Percentiles rank a stretch among this genome's conserved stretches.
Conservation (phyloP, 2,797 vertebrate species). For the Intellagama lesueurii region DNA sequence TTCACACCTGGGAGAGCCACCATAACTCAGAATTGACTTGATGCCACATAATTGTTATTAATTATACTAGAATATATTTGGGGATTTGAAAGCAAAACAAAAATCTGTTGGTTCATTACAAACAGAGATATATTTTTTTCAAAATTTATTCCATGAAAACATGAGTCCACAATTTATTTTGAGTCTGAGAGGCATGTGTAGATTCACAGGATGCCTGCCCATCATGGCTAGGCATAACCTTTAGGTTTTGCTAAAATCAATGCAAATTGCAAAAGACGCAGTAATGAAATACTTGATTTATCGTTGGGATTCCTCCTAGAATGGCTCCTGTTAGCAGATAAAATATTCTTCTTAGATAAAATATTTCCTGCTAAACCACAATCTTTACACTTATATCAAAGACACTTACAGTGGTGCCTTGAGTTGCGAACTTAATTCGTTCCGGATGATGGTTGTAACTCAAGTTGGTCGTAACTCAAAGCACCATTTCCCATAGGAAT, state of each 20-base stretch:
- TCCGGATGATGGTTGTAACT: no score
- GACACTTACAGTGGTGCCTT: no score
- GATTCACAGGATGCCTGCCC: not conserved
- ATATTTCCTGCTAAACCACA: not conserved
- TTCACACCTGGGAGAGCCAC: no score
- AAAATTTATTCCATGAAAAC: constrained; percentile 16
- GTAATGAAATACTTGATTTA: not conserved
- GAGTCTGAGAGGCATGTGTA: constrained; percentile 17
- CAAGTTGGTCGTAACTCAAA: no score
- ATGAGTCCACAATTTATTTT: not conserved
- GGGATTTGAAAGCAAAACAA: constrained; percentile 37
- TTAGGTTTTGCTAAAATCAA: not conserved
- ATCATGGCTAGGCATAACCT: not conserved
- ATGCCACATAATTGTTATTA: no score
- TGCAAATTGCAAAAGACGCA: not conserved
- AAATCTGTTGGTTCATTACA: not conserved
- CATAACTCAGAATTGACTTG: no score
- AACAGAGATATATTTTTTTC: constrained; percentile 1
- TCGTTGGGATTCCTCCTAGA: not conserved
- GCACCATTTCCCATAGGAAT: no score
- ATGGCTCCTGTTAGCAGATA: not conserved
- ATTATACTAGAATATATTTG: not conserved
- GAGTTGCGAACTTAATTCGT: no score
- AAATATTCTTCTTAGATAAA: not conserved
- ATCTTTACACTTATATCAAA: not conserved